Evolutionary conservation across 2,113 vertebrate species (phyloP).

Genomic region (cat (Felis catus)): DNA sequence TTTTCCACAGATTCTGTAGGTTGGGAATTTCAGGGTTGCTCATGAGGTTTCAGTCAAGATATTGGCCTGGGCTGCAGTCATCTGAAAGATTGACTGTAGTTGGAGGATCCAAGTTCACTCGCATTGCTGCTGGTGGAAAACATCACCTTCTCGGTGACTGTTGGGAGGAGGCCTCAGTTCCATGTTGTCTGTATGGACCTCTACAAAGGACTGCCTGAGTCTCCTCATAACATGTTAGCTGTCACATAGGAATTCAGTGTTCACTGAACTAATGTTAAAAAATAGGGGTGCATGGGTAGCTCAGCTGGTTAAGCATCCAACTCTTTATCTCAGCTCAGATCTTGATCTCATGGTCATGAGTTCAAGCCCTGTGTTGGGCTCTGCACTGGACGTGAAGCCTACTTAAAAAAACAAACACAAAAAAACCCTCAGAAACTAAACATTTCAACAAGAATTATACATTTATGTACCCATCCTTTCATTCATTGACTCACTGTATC

Average conservation of each 20-base stretch:
- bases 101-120: neutral
- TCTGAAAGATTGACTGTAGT: neutral
- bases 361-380: too few species aligned
- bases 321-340: too few species aligned
- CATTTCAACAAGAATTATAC: neutral
- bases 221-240: neutral
- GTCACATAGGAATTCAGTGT: neutral
- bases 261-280: neutral
- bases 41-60: neutral
- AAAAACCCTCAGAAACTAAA: neutral
- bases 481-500: neutral
- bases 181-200: neutral
- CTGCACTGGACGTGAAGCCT: too few species aligned
- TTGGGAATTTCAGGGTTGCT: neutral
- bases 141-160: neutral
- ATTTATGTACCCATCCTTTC: neutral
- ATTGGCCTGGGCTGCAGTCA: neutral
- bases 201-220: neutral
- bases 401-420: too few species aligned
- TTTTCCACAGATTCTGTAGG: neutral
- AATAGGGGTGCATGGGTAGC: neutral
- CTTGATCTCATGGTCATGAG: too few species aligned
- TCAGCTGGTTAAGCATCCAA: too few species aligned
- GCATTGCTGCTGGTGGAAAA: neutral
- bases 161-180: neutral